Evolutionary conservation across 2,113 vertebrate genomes (phyloP).

Genomic region (Chloroceryle aenea): DNA sequence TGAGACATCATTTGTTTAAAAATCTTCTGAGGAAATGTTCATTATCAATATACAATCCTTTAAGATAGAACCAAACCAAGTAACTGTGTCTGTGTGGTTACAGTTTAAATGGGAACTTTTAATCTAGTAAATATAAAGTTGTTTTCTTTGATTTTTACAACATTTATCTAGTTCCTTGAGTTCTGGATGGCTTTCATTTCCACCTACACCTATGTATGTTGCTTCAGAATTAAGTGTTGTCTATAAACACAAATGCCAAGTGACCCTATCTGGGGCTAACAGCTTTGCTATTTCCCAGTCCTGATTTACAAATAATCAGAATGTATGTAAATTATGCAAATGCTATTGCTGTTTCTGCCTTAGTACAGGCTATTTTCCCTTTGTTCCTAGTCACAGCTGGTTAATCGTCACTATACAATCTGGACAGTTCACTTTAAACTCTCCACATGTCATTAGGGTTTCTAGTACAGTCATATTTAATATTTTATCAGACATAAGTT

Average conservation of each 20-base stretch:
- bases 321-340: constrained; percentile 16
- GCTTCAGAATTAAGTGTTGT: background rate
- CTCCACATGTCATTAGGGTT: background rate
- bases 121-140: background rate
- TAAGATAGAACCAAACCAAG: background rate
- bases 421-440: background rate
- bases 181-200: background rate
- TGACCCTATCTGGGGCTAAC: background rate
- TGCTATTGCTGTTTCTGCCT: background rate
- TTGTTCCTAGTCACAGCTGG: constrained; percentile 36
- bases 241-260: background rate
- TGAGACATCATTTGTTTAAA: background rate
- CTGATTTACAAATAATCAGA: constrained; percentile 11
- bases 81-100: background rate
- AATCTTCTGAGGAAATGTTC: background rate
- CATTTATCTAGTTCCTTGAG: background rate
- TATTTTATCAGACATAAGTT: background rate
- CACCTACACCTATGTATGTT: background rate
- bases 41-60: background rate
- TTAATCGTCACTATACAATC: constrained; percentile 45
- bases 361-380: background rate
- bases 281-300: background rate
- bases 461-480: background rate
- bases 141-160: background rate
- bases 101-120: background rate